phyloP scores from a whole-genome alignment of 1,140 invertebrate genomes.

The Bombus waltoni region DNA sequence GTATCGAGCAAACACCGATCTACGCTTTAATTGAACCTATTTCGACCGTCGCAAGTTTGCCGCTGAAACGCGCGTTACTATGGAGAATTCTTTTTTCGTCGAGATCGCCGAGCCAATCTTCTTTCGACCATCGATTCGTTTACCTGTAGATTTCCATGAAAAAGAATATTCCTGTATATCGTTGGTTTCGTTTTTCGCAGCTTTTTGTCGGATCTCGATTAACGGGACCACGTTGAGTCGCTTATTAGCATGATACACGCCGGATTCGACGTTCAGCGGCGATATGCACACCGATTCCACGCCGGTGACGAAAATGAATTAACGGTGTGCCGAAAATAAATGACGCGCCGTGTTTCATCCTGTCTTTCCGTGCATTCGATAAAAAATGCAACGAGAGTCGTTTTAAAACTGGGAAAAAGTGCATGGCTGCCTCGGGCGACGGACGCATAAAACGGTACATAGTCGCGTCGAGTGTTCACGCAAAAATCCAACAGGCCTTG shows the following conservation, averaged over 20 bases:
- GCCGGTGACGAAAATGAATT: neutral
- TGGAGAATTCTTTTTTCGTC: neutral
- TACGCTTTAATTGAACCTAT: neutral
- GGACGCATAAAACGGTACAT: neutral
- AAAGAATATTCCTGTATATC: neutral
- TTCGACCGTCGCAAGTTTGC: neutral
- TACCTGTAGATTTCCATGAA: neutral
- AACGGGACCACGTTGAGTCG: neutral
- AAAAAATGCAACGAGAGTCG: neutral
- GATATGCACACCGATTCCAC: no score
- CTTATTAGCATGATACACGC: neutral
- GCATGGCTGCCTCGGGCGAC: neutral
- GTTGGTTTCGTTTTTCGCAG: neutral
- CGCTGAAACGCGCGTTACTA: neutral
- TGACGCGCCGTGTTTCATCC: neutral
- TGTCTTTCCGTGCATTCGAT: neutral
- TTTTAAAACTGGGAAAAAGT: neutral
- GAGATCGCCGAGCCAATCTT: neutral
- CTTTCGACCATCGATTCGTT: neutral
- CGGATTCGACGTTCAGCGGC: neutral
- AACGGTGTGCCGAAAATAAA: neutral
- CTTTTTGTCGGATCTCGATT: neutral
- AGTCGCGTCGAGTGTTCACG: neutral
- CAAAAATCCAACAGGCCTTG: neutral
- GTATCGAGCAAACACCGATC: neutral